Percentiles rank a stretch among this genome's conserved stretches.
These are phyloP conservation scores for Xyrauchen texanus DNA, from an alignment of 2,113 vertebrate species.

Conservation along the genomic window DNA sequence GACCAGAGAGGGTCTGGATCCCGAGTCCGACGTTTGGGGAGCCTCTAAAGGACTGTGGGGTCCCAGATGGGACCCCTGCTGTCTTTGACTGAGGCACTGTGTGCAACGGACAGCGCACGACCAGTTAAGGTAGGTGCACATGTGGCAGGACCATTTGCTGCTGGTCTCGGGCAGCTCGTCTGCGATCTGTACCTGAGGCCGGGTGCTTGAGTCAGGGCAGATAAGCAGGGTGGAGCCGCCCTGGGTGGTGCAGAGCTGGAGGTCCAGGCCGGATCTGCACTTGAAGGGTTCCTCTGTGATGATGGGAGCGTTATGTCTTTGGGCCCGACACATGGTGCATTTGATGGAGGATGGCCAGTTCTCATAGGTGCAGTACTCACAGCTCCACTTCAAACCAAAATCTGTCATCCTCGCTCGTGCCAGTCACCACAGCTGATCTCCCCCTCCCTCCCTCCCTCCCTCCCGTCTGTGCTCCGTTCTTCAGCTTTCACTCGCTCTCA, in stretches of 20 bases:
- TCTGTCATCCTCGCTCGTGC: conserved; percentile 90
- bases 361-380: conserved; percentile 99
- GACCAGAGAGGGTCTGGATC: conserved; percentile 74
- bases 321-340: conserved; percentile 98
- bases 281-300: conserved; percentile 98
- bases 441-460: conserved; percentile 70
- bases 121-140: conserved; percentile 99
- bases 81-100: conserved; percentile 93
- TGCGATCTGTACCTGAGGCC: conserved; percentile 87
- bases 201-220: conserved; percentile 96
- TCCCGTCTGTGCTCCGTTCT: conserved; percentile 60
- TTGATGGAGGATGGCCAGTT: conserved; percentile 99
- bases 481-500: conserved; percentile 22
- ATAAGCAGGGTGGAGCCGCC: conserved; percentile 89
- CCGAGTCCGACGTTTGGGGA: conserved; percentile 88
- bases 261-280: conserved; percentile 83
- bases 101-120: conserved; percentile 94
- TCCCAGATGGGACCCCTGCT: conserved; percentile 72
- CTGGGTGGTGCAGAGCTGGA: conserved; percentile 83
- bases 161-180: conserved; percentile 80
- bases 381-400: conserved; percentile 95
- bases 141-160: conserved; percentile 97
- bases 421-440: conserved; percentile 56
- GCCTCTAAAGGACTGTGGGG: conserved; percentile 90
- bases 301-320: conserved; percentile 90